Base-by-base conservation (phyloP, 2,113 vertebrate species). In the Puma concolor region DNA sequence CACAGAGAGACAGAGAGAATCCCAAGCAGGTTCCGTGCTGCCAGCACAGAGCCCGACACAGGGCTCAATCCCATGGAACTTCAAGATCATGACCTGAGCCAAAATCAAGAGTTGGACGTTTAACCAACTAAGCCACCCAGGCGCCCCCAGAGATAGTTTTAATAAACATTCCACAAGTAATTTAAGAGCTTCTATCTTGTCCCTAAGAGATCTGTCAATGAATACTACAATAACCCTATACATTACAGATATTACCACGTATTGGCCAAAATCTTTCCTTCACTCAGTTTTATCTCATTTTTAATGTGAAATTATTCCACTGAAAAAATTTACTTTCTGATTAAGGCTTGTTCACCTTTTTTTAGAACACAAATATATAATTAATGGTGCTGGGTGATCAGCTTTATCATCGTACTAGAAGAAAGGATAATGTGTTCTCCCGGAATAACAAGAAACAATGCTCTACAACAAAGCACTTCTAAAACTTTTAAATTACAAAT, bases 221-320 rank as follows among this genome's bases (percentile, higher is more conserved):
- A 50, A 44, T 52, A 87, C 9, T 38, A 38, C 16, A 86, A n/a
- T 19, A 63, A 67, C 2, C 38, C 29, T 17, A 72, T 2, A 64
- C 0, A 66, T 93, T 79, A 92, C 2, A 50, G 17, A 57, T 31
- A 57, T 13, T 89, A 36, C 25, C 57, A 80, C 87, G 38, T 6
- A 76, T 9, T 82, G 7, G 33, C 52, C 74, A 79, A 71, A 86
- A 13, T 67, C 9, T 41, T 66, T 60, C 90, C 52, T 89, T 89
- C 11, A 88, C 25, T 57, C 21, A 11, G 50, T n/a, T 92, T 88
- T 48, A 79, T 31, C 33, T 72, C 25, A 96, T 72, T 93, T 97
- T 97, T 94, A 92, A 52, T 85, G 66, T n/a, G 82, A 71, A 71
- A 69, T 76, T 85, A 92, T 50, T 95, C 13, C 23, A 93, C 0